Evolutionary conservation across 1,140 invertebrate genomes (phyloP), one percentile per base, ranked within the genome.

Genomic region (Drosophila erecta): DNA sequence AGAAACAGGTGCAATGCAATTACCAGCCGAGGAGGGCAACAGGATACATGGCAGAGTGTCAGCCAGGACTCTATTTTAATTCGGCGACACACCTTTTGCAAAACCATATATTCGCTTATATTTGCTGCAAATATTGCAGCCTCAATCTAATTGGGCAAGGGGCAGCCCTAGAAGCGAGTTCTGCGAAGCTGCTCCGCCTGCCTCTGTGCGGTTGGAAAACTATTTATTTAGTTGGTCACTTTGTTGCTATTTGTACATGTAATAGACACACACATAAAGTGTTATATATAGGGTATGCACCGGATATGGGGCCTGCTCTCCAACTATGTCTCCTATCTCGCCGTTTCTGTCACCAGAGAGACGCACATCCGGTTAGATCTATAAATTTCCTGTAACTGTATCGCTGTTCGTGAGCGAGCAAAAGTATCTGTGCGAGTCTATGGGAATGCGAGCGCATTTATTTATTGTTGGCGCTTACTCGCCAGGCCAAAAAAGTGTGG

Each of bases 191-290:
- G 50, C 51, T 65, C 44, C 57, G 37, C 57, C 71, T 57, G 51
- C 69, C 76, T 60, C 27, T 60, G 64, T 89, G 79, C 79, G 84
- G 84, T 79, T 83, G 71, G 62, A 80, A 89, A 89, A 89, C 84
- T 89, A 89, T 89, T 89, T 89, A 84, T 89, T 84, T 89, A 89
- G 84, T 80, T 89, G 84, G 80, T 84, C 84, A 89, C 89, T 89
- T 89, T 90, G 84, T 70, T 83, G 75, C 83, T 79, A 80, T 78
- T 89, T 89, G 79, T 89, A 79, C 81, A 84, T 89, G 79, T 90
- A 89, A 84, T 89, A 89, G 79, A 89, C 72, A 76, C 81, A 71
- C 73, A 49, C 59, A 51, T 43, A 59, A 72, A 71, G 53, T 71
- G 66, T 71, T 71, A 60, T 46, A 72, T 54, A 51, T 41, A 60